phyloP scores from a whole-genome alignment of 2,797 vertebrate species.

The Platalea minor region DNA sequence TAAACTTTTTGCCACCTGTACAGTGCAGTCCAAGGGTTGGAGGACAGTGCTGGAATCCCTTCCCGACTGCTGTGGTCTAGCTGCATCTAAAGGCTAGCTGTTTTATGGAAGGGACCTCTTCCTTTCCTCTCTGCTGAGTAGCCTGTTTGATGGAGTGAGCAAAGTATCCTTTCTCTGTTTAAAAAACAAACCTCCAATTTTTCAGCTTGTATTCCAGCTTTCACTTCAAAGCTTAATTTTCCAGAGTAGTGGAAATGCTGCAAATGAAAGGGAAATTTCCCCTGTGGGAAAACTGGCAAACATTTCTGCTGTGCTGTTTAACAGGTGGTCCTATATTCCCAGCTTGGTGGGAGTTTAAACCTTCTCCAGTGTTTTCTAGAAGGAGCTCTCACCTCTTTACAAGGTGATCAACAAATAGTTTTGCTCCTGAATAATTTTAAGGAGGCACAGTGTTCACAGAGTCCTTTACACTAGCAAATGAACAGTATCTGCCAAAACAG shows the following conservation, averaged over 20 bases:
- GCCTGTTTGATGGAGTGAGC: not conserved
- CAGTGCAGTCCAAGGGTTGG: not conserved
- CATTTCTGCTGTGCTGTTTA: not conserved
- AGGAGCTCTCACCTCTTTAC: not conserved
- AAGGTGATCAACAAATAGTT: not conserved
- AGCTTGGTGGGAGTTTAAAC: not conserved
- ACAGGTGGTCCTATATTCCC: not conserved
- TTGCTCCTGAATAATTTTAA: slow-evolving; percentile 7
- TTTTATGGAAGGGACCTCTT: not conserved
- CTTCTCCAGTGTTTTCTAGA: not conserved
- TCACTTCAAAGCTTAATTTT: not conserved
- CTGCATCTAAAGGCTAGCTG: not conserved
- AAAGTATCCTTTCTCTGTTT: not conserved
- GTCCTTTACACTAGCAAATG: not conserved
- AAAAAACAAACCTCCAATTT: not conserved
- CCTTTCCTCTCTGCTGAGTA: not conserved
- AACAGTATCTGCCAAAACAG: not conserved
- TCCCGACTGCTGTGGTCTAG: not conserved
- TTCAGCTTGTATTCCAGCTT: not conserved
- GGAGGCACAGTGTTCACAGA: not conserved
- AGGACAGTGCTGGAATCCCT: not conserved
- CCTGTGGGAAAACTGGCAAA: not conserved
- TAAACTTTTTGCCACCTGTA: not conserved
- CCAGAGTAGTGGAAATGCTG: not conserved
- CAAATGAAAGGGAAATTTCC: not conserved